Percentiles rank a stretch among this genome's conserved stretches.
Evolutionary conservation across 2,113 vertebrate species (phyloP).

Genomic region (Stercorarius parasiticus): DNA sequence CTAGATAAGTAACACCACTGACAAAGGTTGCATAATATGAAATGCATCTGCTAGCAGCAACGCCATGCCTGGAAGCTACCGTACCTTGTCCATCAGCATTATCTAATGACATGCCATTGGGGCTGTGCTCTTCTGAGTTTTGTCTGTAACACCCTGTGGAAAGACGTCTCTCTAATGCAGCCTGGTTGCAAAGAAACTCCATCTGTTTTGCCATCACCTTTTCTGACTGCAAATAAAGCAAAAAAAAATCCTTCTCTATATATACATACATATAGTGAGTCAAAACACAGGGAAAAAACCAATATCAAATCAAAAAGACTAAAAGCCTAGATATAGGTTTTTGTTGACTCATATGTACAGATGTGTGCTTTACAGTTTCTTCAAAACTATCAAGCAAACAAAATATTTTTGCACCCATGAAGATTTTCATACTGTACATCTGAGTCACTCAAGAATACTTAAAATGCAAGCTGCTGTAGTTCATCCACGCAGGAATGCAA

Average conservation of each 20-base stretch:
- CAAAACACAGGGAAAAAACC: slow-evolving; percentile 41
- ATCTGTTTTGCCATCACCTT: slow-evolving; percentile 91
- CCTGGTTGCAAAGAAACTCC: slow-evolving; percentile 90
- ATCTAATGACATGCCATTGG: slow-evolving; percentile 80
- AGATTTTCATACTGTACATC: slow-evolving; percentile 44
- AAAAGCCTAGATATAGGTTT: slow-evolving; percentile 38
- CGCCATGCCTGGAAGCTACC: not conserved
- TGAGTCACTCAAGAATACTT: slow-evolving; percentile 41
- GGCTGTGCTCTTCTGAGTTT: slow-evolving; percentile 81
- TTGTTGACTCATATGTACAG: slow-evolving; percentile 67
- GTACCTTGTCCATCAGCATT: slow-evolving; percentile 80
- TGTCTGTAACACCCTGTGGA: slow-evolving; percentile 82
- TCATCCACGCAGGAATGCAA: not conserved
- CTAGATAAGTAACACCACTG: not conserved
- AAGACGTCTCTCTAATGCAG: slow-evolving; percentile 87
- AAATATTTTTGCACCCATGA: slow-evolving; percentile 68
- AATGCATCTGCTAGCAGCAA: not conserved
- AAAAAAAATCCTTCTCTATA: not conserved
- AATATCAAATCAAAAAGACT: slow-evolving; percentile 38
- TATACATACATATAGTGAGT: not conserved
- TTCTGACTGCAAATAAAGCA: slow-evolving; percentile 84
- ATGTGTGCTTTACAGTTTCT: slow-evolving; percentile 61
- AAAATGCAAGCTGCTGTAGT: slow-evolving; percentile 8
- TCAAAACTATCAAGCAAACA: slow-evolving; percentile 60
- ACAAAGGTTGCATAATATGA: not conserved